These are phyloP conservation scores for Echeneis naucrates DNA, from an alignment of 2,797 vertebrate genomes.

Conservation along the genomic window DNA sequence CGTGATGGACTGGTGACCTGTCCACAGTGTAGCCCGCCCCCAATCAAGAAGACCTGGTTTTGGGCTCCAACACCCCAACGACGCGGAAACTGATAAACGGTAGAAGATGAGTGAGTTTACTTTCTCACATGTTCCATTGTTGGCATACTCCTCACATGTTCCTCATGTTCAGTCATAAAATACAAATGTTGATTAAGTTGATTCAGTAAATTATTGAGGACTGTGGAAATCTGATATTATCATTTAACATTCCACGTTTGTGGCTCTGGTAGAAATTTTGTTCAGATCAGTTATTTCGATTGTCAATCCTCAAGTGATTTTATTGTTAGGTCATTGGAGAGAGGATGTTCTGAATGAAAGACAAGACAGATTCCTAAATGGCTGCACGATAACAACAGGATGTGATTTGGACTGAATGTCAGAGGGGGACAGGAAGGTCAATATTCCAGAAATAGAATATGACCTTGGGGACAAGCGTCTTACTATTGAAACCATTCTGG, in stretches of 20 bases:
- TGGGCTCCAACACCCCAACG: too few species aligned
- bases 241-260: neutral
- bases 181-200: neutral
- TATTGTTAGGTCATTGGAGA: conserved; percentile 35
- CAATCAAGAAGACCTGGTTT: too few species aligned
- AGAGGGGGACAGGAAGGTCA: conserved; percentile 73
- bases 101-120: too few species aligned
- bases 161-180: neutral
- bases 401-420: conserved; percentile 72
- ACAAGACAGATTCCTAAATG: conserved; percentile 62
- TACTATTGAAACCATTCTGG: conserved; percentile 59
- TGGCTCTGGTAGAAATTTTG: neutral
- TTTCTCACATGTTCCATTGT: too few species aligned
- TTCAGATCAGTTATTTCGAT: conserved; percentile 10
- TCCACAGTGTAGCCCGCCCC: too few species aligned
- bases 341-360: conserved; percentile 63
- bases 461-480: conserved; percentile 71
- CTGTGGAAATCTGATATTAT: neutral
- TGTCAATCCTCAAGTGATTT: conserved; percentile 8
- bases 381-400: conserved; percentile 69
- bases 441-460: conserved; percentile 75
- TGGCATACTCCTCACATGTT: too few species aligned
- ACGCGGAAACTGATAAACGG: too few species aligned
- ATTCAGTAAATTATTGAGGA: neutral
- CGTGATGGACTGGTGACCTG: too few species aligned